Conservation (phyloP, 2,113 vertebrate genomes). For the Cinclus cinclus region DNA sequence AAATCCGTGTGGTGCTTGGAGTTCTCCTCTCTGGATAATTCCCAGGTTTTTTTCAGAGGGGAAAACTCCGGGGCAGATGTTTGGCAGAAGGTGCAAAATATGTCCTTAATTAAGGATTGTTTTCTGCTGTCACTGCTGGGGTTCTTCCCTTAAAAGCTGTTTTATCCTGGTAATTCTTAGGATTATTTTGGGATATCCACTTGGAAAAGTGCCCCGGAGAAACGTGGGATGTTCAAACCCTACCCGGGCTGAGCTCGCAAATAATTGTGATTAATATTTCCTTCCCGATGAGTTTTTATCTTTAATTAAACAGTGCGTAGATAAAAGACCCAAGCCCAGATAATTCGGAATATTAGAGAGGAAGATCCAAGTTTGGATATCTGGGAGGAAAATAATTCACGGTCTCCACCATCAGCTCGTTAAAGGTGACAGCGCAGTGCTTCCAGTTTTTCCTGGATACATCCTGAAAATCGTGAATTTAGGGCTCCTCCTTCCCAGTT, state of each 20-base stretch:
- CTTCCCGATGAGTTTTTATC: accelerated
- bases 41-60: background rate
- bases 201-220: background rate
- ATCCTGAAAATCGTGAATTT: background rate
- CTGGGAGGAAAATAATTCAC: background rate
- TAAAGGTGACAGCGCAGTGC: background rate
- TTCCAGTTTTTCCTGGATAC: background rate
- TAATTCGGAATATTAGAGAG: too few species aligned
- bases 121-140: background rate
- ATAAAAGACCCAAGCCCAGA: background rate
- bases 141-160: background rate
- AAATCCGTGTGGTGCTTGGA: background rate
- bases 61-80: background rate
- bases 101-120: background rate
- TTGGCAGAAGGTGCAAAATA: background rate
- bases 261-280: accelerated
- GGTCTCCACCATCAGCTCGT: background rate
- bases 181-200: background rate
- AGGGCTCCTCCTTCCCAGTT: background rate
- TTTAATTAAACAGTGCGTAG: background rate
- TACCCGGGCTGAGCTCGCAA: background rate
- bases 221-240: background rate
- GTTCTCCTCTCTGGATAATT: background rate
- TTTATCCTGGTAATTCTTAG: accelerated
- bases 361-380: background rate